These are phyloP conservation scores for Semnornis frantzii DNA, from an alignment of 2,113 vertebrate genomes.

Conservation along the genomic window DNA sequence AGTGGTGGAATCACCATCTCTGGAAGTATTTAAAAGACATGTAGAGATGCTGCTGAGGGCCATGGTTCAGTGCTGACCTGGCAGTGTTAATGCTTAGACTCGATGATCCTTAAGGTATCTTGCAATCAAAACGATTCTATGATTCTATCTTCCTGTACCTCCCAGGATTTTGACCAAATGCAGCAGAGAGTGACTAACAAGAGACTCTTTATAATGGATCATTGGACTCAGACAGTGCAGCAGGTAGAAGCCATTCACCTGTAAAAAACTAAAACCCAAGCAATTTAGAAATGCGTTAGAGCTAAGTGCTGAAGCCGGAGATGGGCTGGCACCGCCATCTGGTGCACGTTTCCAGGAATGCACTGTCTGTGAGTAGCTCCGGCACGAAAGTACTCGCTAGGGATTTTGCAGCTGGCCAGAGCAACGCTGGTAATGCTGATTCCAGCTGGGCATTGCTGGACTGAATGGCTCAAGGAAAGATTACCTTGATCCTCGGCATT, in stretches of 20 bases:
- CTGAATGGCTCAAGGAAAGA: not conserved
- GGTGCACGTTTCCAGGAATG: slow-evolving; percentile 29
- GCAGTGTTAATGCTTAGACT: too few relatives aligned
- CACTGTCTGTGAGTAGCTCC: not conserved
- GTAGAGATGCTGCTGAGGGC: too few relatives aligned
- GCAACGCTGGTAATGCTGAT: not conserved
- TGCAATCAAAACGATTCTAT: too few relatives aligned
- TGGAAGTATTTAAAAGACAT: too few relatives aligned
- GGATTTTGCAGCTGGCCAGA: too few relatives aligned
- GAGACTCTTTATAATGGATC: not conserved
- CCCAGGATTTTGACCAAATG: not conserved
- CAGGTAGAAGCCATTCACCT: not conserved
- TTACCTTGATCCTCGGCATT: not conserved
- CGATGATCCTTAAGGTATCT: too few relatives aligned
- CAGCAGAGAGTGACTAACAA: not conserved
- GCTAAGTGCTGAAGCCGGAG: not conserved
- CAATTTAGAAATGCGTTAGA: not conserved
- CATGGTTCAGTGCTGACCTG: too few relatives aligned
- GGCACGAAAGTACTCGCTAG: not conserved
- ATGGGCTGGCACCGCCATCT: slow-evolving; percentile 33
- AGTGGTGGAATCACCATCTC: too few relatives aligned
- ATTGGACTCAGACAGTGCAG: not conserved
- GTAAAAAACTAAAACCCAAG: accelerated
- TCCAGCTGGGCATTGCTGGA: not conserved
- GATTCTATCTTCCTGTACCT: not conserved